A percentile compares a stretch with the other conserved stretches of the same genome.
These are phyloP conservation scores for Monopterus albus DNA, from an alignment of 2,113 vertebrate genomes.

Conservation along the genomic window DNA sequence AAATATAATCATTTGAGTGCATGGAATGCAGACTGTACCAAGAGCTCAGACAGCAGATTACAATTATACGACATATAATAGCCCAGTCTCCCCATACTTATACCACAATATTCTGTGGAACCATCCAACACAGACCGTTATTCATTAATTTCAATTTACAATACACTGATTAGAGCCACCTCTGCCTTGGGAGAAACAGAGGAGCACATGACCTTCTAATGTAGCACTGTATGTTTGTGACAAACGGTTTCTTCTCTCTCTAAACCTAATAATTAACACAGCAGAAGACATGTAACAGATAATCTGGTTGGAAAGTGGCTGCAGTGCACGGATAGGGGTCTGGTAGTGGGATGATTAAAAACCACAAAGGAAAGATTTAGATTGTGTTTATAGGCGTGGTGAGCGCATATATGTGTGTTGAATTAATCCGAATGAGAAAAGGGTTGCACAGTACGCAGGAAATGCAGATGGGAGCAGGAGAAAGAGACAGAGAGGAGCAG, in stretches of 20 bases:
- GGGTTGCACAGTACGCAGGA: slow-evolving; percentile 11
- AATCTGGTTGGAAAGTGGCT: slow-evolving; percentile 55
- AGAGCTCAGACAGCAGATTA: background rate
- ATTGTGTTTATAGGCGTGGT: slow-evolving; percentile 51
- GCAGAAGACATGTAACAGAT: slow-evolving; percentile 39
- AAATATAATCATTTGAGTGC: slow-evolving; percentile 27
- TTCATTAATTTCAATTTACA: slow-evolving; percentile 28
- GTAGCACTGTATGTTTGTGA: slow-evolving; percentile 6
- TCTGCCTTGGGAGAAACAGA: background rate
- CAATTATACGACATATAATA: slow-evolving; percentile 28
- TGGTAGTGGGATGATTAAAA: slow-evolving; percentile 55
- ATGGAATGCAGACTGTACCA: background rate
- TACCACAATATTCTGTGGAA: background rate
- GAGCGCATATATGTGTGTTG: slow-evolving; percentile 20
- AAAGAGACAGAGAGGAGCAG: background rate
- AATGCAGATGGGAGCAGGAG: background rate
- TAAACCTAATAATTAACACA: slow-evolving; percentile 55
- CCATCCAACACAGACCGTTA: background rate
- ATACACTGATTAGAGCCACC: slow-evolving; percentile 14
- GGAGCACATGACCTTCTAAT: slow-evolving; percentile 30
- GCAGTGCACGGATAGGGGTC: slow-evolving; percentile 6
- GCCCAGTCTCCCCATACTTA: slow-evolving; percentile 33
- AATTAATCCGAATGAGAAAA: slow-evolving; percentile 33
- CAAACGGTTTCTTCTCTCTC: slow-evolving; percentile 24
- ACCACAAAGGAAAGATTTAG: slow-evolving; percentile 68